Evolutionary conservation across 2,888 invertebrate genomes (phyloP).

Genomic region (Cyclophora albipunctata): DNA sequence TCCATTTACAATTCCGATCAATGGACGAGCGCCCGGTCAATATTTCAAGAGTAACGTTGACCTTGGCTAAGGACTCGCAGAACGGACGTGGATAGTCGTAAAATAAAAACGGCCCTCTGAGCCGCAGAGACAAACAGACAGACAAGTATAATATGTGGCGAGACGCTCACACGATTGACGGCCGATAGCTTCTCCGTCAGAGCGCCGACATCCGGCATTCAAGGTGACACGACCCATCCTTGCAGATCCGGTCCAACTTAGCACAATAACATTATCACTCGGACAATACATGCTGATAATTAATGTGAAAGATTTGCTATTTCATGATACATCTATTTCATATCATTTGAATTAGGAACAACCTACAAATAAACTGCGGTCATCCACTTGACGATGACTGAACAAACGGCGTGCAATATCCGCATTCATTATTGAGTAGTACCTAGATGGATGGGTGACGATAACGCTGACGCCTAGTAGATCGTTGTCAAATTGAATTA

Average conservation of each 20-base stretch:
- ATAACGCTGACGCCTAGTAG: conserved; percentile 4
- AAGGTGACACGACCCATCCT: conserved; percentile 70
- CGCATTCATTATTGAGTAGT: too few relatives aligned
- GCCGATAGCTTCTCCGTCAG: conserved; percentile 64
- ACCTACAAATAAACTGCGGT: too few relatives aligned
- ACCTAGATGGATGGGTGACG: too few relatives aligned
- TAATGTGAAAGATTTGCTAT: too few relatives aligned
- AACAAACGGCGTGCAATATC: too few relatives aligned
- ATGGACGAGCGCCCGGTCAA: conserved; percentile 28
- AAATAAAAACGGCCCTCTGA: conserved; percentile 61
- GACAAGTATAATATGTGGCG: conserved; percentile 58
- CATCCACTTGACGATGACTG: too few relatives aligned
- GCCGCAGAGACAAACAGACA: conserved; percentile 58
- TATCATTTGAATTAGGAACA: too few relatives aligned
- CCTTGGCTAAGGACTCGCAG: conserved; percentile 58
- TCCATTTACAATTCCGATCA: conserved; percentile 27
- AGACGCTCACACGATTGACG: conserved; percentile 68
- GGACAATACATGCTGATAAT: background rate
- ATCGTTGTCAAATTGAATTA: conserved; percentile 71
- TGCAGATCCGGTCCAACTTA: conserved; percentile 54
- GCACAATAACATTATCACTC: conserved; percentile 12
- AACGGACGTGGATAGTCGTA: conserved; percentile 67
- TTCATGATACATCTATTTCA: too few relatives aligned
- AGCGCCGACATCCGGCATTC: conserved; percentile 67
- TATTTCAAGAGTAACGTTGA: conserved; percentile 44